phyloP scores from a whole-genome alignment of 2,797 vertebrate species.

The Agapornis canus region DNA sequence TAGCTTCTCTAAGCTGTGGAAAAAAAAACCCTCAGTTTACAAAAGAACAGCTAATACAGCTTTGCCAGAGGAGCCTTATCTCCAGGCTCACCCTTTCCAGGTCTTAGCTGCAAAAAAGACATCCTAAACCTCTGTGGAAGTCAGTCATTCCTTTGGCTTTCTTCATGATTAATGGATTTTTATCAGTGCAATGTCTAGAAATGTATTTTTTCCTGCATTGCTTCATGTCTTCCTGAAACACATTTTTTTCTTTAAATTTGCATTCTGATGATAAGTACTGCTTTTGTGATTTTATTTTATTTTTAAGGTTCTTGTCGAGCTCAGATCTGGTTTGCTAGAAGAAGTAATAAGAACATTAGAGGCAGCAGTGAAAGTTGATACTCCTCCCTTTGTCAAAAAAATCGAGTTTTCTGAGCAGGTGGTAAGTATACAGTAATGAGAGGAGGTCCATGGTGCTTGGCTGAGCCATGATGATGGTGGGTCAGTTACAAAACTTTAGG shows the following conservation, averaged over 20 bases:
- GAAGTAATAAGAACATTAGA: conserved; percentile 77
- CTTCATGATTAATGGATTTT: not conserved
- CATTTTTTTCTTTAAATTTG: not conserved
- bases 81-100: not conserved
- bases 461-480: not conserved
- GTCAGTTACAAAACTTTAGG: not conserved
- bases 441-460: not conserved
- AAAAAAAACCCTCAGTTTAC: not conserved
- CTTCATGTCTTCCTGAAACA: not conserved
- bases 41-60: not conserved
- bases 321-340: conserved; percentile 74
- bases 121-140: not conserved
- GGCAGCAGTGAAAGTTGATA: conserved; percentile 58
- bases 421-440: conserved; percentile 77
- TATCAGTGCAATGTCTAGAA: not conserved
- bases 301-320: conserved; percentile 74
- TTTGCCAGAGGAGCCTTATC: not conserved
- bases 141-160: not conserved
- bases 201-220: not conserved
- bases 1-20: not conserved
- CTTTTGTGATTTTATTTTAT: not conserved
- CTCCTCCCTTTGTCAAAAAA: conserved; percentile 84
- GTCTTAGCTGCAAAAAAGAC: not conserved
- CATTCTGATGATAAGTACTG: not conserved
- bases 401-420: conserved; percentile 84